Evolutionary conservation across 2,888 invertebrate genomes (phyloP).

Genomic region (Arrhopalites spinosus): DNA sequence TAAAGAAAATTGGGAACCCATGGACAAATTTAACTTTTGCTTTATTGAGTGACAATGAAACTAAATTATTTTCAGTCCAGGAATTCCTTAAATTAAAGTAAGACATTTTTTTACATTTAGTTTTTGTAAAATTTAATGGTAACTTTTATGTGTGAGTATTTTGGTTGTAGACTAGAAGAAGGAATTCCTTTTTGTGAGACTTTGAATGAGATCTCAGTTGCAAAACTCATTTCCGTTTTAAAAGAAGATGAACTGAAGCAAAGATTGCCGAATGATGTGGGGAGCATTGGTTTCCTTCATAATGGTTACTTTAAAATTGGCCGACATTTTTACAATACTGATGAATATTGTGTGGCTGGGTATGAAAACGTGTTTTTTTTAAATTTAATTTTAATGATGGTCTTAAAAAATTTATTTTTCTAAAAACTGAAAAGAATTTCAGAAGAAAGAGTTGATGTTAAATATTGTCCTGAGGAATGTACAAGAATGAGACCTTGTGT

Average conservation of each 20-base stretch:
- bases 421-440: slow-evolving; percentile 1
- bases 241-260: background rate
- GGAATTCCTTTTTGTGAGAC: slow-evolving; percentile 6
- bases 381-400: background rate
- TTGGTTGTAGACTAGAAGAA: background rate
- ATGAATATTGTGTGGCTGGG: slow-evolving; percentile 32
- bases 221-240: background rate
- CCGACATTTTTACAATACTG: slow-evolving; percentile 9
- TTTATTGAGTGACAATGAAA: no score
- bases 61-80: no score
- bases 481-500: slow-evolving; percentile 15
- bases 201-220: no score
- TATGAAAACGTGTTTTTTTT: background rate
- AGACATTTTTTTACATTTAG: no score
- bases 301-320: slow-evolving; percentile 25
- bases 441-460: background rate
- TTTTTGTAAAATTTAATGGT: no score
- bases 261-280: background rate
- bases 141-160: background rate
- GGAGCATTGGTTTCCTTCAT: slow-evolving; percentile 10
- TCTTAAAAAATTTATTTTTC: background rate
- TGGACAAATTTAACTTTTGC: no score
- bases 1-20: background rate
- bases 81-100: no score
- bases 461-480: slow-evolving; percentile 17